Percentiles rank a stretch among this genome's conserved stretches.
Evolutionary conservation across 2,797 vertebrate genomes (phyloP).

Genomic region (Potorous gilbertii): DNA sequence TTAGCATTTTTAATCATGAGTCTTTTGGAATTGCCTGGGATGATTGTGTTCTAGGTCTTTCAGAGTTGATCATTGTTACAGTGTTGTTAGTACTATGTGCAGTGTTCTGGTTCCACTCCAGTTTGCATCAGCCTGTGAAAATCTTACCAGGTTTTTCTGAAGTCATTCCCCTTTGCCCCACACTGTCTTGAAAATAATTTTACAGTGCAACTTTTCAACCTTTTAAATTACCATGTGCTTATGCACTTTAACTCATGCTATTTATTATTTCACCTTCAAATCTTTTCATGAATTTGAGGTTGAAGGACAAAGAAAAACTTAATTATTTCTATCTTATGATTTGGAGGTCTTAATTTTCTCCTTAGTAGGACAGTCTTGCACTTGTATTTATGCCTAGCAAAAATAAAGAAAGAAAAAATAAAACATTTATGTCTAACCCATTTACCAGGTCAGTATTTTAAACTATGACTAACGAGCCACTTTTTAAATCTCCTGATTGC

Average conservation of each 20-base stretch:
- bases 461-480: background rate
- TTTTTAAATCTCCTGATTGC: background rate
- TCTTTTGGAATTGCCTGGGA: background rate
- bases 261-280: background rate
- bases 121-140: background rate
- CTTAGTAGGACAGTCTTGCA: background rate
- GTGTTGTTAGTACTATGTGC: background rate
- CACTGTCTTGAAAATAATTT: background rate
- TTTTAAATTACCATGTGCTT: background rate
- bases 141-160: background rate
- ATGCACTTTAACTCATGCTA: background rate
- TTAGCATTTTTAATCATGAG: background rate
- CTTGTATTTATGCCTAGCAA: constrained; percentile 21
- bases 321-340: background rate
- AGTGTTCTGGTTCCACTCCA: background rate
- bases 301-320: background rate
- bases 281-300: background rate
- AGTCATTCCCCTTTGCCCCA: background rate
- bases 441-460: background rate
- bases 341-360: constrained; percentile 19
- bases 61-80: background rate
- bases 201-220: background rate
- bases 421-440: background rate
- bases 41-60: background rate
- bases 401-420: background rate